Percentiles rank a stretch among this genome's conserved stretches.
These are phyloP conservation scores for Prunella fulvescens DNA, from an alignment of 2,113 vertebrate species.

Conservation along the genomic window DNA sequence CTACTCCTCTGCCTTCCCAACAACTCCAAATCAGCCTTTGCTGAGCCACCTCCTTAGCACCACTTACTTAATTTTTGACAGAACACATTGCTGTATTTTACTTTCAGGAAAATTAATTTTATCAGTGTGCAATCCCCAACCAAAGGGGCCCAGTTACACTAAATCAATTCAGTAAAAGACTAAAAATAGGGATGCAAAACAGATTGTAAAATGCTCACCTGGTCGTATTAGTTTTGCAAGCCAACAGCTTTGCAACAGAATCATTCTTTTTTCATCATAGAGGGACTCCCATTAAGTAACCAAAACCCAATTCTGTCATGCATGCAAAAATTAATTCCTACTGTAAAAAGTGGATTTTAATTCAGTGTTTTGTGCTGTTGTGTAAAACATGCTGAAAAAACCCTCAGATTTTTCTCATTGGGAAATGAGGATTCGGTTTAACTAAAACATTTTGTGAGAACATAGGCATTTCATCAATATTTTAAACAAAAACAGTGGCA, in stretches of 20 bases:
- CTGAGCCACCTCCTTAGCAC: neutral
- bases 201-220: neutral
- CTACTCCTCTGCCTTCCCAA: neutral
- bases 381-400: constrained; percentile 1
- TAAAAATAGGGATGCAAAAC: neutral
- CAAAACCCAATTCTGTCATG: neutral
- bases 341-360: constrained; percentile 14
- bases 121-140: neutral
- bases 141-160: neutral
- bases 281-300: neutral
- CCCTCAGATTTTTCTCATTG: neutral
- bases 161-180: neutral
- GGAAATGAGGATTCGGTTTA: constrained; percentile 31
- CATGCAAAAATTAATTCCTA: constrained; percentile 14
- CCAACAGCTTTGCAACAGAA: neutral
- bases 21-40: neutral
- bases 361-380: neutral
- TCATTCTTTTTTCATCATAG: neutral
- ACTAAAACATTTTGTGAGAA: constrained; percentile 41
- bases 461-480: constrained; percentile 43
- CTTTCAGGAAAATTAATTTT: neutral
- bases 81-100: neutral
- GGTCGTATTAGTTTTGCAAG: neutral
- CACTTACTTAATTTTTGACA: neutral
- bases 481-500: constrained; percentile 9